Conservation (phyloP, 2,888 invertebrate genomes). For the Dynastes maya region DNA sequence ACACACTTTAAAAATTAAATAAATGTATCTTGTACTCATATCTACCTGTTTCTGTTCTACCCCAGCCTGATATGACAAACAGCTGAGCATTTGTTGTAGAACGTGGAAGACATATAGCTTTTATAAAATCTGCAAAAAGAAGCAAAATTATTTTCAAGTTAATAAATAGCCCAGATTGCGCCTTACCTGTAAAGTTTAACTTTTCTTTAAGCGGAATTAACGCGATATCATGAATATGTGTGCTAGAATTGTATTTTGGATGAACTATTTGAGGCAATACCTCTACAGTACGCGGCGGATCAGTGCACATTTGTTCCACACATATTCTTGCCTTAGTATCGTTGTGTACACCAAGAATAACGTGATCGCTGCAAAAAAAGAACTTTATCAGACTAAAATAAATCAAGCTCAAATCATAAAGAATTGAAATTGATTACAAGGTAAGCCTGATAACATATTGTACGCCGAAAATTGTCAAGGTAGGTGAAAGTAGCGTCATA, state of each 20-base stretch:
- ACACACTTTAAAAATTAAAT: too few species aligned
- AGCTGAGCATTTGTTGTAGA: slow-evolving; percentile 49
- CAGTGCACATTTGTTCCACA: slow-evolving; percentile 68
- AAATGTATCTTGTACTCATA: slow-evolving; percentile 49
- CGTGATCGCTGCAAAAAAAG: slow-evolving; percentile 61
- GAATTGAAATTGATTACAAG: neutral
- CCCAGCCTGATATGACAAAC: slow-evolving; percentile 73
- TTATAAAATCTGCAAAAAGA: slow-evolving; percentile 63
- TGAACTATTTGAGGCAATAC: slow-evolving; percentile 70
- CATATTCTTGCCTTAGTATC: slow-evolving; percentile 70
- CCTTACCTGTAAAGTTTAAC: slow-evolving; percentile 69
- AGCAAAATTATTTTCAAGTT: neutral
- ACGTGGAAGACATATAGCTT: slow-evolving; percentile 65
- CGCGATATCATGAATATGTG: slow-evolving; percentile 71
- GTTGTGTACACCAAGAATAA: slow-evolving; percentile 72
- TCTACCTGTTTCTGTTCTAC: slow-evolving; percentile 68
- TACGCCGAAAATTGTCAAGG: neutral
- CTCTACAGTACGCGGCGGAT: slow-evolving; percentile 66
- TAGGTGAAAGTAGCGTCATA: slow-evolving; percentile 10
- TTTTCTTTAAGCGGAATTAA: slow-evolving; percentile 68
- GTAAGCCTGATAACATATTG: neutral
- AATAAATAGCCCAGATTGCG: neutral
- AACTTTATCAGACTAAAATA: slow-evolving; percentile 6
- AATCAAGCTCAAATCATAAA: neutral
- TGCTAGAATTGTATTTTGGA: slow-evolving; percentile 65